Conservation (phyloP, 2,113 vertebrate species). For the Oxyura jamaicensis region DNA sequence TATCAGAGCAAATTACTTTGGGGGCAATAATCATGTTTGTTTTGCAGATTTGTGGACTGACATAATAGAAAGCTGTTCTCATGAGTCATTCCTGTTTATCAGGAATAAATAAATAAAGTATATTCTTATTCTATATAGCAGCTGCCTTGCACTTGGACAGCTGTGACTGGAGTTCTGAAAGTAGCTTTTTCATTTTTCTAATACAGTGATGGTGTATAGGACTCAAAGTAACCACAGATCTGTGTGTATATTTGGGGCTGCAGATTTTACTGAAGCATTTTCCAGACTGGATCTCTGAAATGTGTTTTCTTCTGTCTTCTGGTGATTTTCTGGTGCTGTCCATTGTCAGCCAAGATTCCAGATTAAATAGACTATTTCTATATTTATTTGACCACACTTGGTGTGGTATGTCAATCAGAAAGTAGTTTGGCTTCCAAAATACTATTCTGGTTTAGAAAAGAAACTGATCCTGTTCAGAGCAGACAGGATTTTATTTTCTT, state of each 20-base stretch:
- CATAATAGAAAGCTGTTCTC: background rate
- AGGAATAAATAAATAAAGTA: background rate
- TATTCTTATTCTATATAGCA: background rate
- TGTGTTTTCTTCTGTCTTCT: background rate
- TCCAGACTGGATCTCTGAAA: background rate
- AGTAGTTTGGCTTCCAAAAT: background rate
- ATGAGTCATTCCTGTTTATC: background rate
- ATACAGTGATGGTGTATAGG: background rate
- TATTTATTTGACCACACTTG: background rate
- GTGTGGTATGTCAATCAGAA: background rate
- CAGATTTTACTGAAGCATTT: background rate
- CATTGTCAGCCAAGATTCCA: background rate
- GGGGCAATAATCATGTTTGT: background rate
- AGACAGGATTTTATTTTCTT: background rate
- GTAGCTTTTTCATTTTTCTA: background rate
- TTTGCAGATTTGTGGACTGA: background rate
- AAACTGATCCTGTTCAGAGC: background rate
- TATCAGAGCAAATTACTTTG: background rate
- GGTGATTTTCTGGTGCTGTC: background rate
- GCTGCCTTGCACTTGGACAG: background rate
- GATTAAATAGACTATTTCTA: background rate
- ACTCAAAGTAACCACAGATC: background rate
- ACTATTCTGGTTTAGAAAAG: background rate
- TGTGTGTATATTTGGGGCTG: background rate
- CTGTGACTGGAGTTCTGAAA: background rate